Evolutionary conservation across 2,888 invertebrate species (phyloP), one percentile per base, ranked within the genome.

Genomic region (Andricus curvator): DNA sequence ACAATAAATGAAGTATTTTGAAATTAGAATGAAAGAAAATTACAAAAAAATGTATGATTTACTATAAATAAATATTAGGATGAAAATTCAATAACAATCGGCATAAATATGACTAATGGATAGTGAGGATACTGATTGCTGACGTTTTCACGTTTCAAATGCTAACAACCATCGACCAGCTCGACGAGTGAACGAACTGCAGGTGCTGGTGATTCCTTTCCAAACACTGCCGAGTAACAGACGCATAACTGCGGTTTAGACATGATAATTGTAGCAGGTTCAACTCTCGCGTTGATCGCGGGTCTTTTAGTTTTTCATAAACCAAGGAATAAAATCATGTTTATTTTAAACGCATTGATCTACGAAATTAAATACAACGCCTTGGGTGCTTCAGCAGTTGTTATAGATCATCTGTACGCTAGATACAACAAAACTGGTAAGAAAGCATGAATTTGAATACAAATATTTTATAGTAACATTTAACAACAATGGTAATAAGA

Each of bases 381-480:
- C 11, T 77, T 84, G 25, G 84, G 82, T 48, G 81, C 80, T 22
- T 81, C 80, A 81, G 84, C 83, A 83, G 68, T 84, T 78, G 79
- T 82, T 41, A 81, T 77, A 66, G 82, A 83, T 77, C 82, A 82
- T 56, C 17, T 84, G n/a, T 80, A 81, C 33, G 77, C 81, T 66
- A 77, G 78, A 25, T 70, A 82, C 66, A 84, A 82, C 70, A 84
- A 84, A 79, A 84, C 84, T n/a, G 84, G 84, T 83, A 44, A 81
- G 81, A 70, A 68, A 78, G 51, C 9, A n/a, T 48, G 15, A 74
- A 51, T 48, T 17, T 29, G 5, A 29, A 62, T 62, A 25, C 13
- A 25, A 62, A 25, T 48, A 15, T 77, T 80, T 66, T 79, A 77
- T 78, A 80, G 44, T 74, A 17, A 51, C 60, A 78, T 78, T 60